Evolutionary conservation across 2,113 vertebrate species (phyloP).

Genomic region (Piprites chloris): DNA sequence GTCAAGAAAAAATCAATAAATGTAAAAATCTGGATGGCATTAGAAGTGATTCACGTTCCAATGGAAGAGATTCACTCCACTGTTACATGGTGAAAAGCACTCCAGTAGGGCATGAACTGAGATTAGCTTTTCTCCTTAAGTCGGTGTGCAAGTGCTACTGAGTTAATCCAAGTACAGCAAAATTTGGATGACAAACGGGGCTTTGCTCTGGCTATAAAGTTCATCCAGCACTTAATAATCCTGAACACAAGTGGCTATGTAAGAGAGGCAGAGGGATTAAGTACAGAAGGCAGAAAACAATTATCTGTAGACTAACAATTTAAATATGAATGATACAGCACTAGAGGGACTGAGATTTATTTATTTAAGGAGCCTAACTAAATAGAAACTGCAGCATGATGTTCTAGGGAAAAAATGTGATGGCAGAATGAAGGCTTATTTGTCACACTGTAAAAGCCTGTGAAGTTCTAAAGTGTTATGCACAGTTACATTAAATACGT

Average conservation of each 20-base stretch:
- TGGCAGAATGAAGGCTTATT: not conserved
- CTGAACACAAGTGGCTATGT: not conserved
- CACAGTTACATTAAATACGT: not conserved
- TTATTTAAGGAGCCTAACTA: not conserved
- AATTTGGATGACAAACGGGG: not conserved
- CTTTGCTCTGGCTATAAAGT: not conserved
- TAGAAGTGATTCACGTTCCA: not conserved
- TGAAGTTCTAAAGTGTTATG: not conserved
- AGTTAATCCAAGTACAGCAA: not conserved
- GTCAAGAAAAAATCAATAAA: not conserved
- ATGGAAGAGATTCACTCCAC: not conserved
- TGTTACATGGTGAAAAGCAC: not conserved
- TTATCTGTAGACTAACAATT: not conserved
- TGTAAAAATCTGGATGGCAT: not conserved
- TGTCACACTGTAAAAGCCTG: not conserved
- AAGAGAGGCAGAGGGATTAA: not conserved
- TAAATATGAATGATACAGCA: not conserved
- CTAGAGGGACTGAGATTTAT: not conserved
- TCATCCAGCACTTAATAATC: not conserved
- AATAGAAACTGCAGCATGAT: not conserved
- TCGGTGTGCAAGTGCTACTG: not conserved
- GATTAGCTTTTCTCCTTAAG: not conserved
- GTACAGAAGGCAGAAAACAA: not conserved
- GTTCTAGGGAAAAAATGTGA: conserved; percentile 7
- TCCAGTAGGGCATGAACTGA: not conserved